These are phyloP conservation scores for Danaus chrysippus DNA, from an alignment of 2,888 invertebrate species.

Conservation along the genomic window DNA sequence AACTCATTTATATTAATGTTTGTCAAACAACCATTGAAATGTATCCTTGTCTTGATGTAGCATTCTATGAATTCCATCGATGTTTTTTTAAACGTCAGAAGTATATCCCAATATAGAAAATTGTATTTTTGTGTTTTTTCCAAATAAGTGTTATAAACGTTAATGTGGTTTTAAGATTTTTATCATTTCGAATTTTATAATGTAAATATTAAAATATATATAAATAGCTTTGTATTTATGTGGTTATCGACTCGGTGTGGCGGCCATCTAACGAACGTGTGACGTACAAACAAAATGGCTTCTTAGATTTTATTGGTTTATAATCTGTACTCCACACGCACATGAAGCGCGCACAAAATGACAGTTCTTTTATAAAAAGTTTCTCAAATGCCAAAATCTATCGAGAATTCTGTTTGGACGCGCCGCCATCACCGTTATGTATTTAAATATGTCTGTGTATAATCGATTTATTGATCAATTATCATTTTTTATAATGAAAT, in stretches of 20 bases:
- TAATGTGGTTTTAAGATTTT: constrained; percentile 31
- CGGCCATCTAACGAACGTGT: constrained; percentile 22
- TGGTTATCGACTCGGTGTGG: constrained; percentile 36
- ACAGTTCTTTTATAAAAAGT: constrained; percentile 12
- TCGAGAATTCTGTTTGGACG: neutral
- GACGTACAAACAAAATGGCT: constrained; percentile 4
- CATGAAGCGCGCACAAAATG: constrained; percentile 19
- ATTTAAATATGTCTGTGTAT: neutral
- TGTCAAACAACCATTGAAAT: constrained; percentile 11
- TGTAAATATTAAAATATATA: constrained; percentile 46
- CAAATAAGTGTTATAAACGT: constrained; percentile 21
- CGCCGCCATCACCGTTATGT: neutral
- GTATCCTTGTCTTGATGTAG: neutral
- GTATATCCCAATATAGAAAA: constrained; percentile 20
- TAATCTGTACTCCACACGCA: neutral
- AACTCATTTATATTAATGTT: constrained; percentile 10
- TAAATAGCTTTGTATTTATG: constrained; percentile 46
- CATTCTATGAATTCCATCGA: constrained; percentile 16
- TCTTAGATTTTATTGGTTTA: neutral
- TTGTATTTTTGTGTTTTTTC: constrained; percentile 19
- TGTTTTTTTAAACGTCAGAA: constrained; percentile 18
- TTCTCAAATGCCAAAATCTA: constrained; percentile 1
- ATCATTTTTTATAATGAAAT: constrained; percentile 9
- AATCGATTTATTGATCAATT: constrained; percentile 2
- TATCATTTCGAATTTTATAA: constrained; percentile 46